phyloP scores from a whole-genome alignment of 2,113 vertebrate species.

The Paedocypris sp. region DNA sequence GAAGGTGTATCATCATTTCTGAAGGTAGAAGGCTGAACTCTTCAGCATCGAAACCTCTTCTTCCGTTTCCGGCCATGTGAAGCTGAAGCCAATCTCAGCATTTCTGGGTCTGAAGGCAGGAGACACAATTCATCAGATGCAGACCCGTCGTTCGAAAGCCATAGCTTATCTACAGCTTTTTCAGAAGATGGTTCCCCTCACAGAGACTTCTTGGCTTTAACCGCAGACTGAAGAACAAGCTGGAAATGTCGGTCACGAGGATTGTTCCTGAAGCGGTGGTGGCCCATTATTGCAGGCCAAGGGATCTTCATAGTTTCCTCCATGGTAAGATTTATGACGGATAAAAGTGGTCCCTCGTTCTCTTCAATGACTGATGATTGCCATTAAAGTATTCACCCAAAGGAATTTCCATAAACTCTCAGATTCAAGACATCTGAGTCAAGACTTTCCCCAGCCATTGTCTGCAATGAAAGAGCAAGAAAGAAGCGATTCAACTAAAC shows the following conservation, averaged over 20 bases:
- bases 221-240: conserved; percentile 2
- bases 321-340: conserved; percentile 26
- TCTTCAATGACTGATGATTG: conserved; percentile 17
- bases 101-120: too few relatives aligned
- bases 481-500: conserved; percentile 5
- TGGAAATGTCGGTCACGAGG: conserved; percentile 17
- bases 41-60: too few relatives aligned
- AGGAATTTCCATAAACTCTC: neutral
- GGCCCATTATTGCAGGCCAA: conserved; percentile 2
- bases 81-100: too few relatives aligned
- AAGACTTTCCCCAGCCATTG: neutral
- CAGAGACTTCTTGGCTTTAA: conserved; percentile 7
- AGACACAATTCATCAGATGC: conserved; percentile 21
- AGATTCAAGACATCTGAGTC: neutral
- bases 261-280: neutral
- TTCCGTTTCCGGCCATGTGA: too few relatives aligned
- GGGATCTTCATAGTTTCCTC: conserved; percentile 19
- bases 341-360: conserved; percentile 21
- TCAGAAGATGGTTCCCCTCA: conserved; percentile 6
- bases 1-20: too few relatives aligned
- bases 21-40: too few relatives aligned
- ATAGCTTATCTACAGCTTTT: neutral
- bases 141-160: neutral
- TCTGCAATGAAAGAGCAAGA: neutral
- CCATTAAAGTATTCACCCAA: conserved; percentile 16